These are phyloP conservation scores for Tetragonula clypearis DNA, from an alignment of 1,140 invertebrate genomes.

Conservation along the genomic window DNA sequence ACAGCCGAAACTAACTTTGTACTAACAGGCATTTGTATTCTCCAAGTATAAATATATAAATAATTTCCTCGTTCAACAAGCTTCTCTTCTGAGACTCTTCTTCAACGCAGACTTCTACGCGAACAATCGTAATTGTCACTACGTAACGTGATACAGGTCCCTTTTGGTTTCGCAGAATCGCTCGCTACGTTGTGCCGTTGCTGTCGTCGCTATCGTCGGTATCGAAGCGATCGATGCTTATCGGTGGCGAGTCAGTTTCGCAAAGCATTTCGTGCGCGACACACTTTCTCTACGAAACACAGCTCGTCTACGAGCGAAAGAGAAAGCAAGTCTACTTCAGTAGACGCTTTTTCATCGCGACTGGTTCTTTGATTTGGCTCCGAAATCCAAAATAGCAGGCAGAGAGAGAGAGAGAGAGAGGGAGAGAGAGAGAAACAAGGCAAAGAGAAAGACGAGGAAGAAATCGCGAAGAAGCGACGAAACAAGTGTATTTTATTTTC, in stretches of 20 bases:
- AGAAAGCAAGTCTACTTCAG: conserved; percentile 16
- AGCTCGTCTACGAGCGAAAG: conserved; percentile 25
- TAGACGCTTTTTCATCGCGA: neutral
- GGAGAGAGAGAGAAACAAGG: neutral
- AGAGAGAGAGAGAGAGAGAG: neutral
- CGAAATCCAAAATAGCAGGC: neutral
- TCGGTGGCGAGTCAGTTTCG: neutral
- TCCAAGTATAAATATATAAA: no score
- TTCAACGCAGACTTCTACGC: no score
- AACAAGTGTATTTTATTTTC: conserved; percentile 14
- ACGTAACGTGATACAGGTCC: neutral
- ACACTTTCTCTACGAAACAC: conserved; percentile 30
- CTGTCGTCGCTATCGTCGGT: neutral
- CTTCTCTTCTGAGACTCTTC: no score
- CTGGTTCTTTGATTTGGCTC: neutral
- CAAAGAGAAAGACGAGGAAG: neutral
- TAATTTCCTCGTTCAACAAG: neutral
- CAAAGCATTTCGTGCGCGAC: neutral
- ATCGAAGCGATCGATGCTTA: neutral
- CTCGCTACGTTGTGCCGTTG: neutral
- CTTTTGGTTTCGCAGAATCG: neutral
- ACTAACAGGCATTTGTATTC: no score
- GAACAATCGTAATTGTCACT: no score
- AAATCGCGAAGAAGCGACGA: neutral
- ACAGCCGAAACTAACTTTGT: no score